These are phyloP conservation scores for Enteromius argenteus DNA, from an alignment of 2,797 vertebrate species.

Conservation along the genomic window DNA sequence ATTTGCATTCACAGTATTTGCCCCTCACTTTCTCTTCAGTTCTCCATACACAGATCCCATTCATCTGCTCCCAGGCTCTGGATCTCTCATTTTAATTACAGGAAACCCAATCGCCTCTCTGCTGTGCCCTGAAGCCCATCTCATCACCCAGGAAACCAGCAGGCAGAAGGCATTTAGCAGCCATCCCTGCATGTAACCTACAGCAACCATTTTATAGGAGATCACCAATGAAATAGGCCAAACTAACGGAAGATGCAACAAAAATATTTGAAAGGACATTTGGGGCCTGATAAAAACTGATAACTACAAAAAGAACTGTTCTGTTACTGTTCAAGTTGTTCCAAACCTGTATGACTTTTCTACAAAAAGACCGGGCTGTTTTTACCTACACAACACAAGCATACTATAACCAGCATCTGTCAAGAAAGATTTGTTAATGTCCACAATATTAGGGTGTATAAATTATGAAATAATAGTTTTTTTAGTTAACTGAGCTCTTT, in stretches of 20 bases:
- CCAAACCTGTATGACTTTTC: not conserved
- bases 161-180: conserved; percentile 68
- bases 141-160: conserved; percentile 76
- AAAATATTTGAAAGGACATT: conserved; percentile 16
- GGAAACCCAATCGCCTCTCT: conserved; percentile 74
- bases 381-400: not conserved
- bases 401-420: not conserved
- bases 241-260: conserved; percentile 24
- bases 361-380: not conserved
- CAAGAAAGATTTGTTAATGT: not conserved
- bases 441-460: not conserved
- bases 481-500: not conserved
- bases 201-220: conserved; percentile 50
- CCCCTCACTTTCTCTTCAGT: conserved; percentile 9
- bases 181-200: conserved; percentile 50
- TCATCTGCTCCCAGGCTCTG: conserved; percentile 72
- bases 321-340: not conserved
- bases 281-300: not conserved
- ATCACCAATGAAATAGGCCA: not conserved
- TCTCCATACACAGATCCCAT: conserved; percentile 61
- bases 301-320: not conserved
- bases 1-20: not conserved
- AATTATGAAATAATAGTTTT: not conserved
- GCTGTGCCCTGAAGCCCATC: conserved; percentile 66
- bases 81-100: conserved; percentile 76